These are phyloP conservation scores for Teleogryllus oceanicus DNA, from an alignment of 2,888 invertebrate genomes.

Conservation along the genomic window DNA sequence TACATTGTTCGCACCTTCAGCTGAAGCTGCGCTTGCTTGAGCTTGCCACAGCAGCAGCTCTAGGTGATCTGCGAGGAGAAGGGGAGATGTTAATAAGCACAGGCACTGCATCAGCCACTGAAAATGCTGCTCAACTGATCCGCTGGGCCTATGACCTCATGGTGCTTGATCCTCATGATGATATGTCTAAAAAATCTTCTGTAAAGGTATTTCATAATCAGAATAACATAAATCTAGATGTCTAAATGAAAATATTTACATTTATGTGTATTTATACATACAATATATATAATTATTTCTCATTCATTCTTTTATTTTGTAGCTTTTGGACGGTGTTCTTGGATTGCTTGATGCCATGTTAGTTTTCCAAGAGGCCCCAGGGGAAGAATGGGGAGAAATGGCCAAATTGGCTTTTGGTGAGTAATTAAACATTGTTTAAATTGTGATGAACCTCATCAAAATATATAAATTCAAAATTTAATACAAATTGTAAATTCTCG, in stretches of 20 bases:
- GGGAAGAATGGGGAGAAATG: conserved; percentile 57
- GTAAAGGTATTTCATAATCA: conserved; percentile 43
- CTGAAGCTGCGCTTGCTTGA: conserved; percentile 56
- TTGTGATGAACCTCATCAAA: too few relatives aligned
- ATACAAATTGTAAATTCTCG: too few relatives aligned
- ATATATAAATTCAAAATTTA: too few relatives aligned
- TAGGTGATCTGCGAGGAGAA: conserved; percentile 55
- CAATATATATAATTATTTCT: neutral
- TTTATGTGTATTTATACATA: too few relatives aligned
- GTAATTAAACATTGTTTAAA: conserved; percentile 18
- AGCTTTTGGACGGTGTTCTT: conserved; percentile 55
- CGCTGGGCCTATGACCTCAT: conserved; percentile 58
- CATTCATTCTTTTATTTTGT: conserved; percentile 28
- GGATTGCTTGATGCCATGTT: conserved; percentile 54
- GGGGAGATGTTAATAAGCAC: conserved; percentile 45
- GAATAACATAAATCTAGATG: too few relatives aligned
- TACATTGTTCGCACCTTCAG: conserved; percentile 55
- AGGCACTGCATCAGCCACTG: conserved; percentile 47
- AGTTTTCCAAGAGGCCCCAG: conserved; percentile 54
- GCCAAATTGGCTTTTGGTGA: conserved; percentile 52
- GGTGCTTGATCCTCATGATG: conserved; percentile 54
- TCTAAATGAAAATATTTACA: too few relatives aligned
- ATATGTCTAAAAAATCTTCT: conserved; percentile 53
- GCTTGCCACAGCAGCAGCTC: conserved; percentile 57
- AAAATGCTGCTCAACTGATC: conserved; percentile 57